Percentiles rank a stretch among this genome's conserved stretches.
Conservation (phyloP, 1,140 invertebrate genomes). For the Drosophila malerkotliana region DNA sequence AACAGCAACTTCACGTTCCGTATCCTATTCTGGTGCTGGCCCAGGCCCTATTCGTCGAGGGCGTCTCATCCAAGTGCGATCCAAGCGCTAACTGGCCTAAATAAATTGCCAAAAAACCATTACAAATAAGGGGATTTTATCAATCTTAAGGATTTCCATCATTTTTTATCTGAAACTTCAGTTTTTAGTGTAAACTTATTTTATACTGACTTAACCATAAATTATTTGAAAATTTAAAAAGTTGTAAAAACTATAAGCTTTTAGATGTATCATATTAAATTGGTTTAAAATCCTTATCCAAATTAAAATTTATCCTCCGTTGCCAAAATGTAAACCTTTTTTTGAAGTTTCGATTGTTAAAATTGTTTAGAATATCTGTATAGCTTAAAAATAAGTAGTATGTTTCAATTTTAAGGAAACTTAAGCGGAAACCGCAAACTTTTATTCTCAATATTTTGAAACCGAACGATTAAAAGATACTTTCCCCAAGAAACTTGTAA, state of each 20-base stretch:
- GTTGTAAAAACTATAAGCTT: too few species aligned
- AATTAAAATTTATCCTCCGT: too few species aligned
- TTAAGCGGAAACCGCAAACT: background rate
- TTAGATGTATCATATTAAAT: too few species aligned
- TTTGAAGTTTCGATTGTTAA: too few species aligned
- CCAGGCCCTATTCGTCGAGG: conserved; percentile 27
- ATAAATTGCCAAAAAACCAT: background rate
- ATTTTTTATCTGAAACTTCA: background rate
- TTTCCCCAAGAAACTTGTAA: background rate
- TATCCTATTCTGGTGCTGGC: conserved; percentile 32
- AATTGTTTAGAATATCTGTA: background rate
- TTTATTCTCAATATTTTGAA: background rate
- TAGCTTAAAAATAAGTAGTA: background rate
- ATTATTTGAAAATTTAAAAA: too few species aligned
- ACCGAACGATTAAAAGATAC: background rate
- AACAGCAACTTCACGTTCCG: conserved; percentile 5
- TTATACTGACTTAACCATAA: too few species aligned
- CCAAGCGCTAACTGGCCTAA: conserved; percentile 25
- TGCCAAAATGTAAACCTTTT: too few species aligned
- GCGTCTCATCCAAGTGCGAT: conserved; percentile 39
- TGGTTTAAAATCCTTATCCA: too few species aligned
- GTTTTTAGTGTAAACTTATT: too few species aligned
- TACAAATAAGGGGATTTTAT: background rate
- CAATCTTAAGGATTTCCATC: background rate
- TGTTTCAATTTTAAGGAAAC: background rate